phyloP scores from a whole-genome alignment of 2,113 vertebrate genomes.

The Agelaius tricolor region DNA sequence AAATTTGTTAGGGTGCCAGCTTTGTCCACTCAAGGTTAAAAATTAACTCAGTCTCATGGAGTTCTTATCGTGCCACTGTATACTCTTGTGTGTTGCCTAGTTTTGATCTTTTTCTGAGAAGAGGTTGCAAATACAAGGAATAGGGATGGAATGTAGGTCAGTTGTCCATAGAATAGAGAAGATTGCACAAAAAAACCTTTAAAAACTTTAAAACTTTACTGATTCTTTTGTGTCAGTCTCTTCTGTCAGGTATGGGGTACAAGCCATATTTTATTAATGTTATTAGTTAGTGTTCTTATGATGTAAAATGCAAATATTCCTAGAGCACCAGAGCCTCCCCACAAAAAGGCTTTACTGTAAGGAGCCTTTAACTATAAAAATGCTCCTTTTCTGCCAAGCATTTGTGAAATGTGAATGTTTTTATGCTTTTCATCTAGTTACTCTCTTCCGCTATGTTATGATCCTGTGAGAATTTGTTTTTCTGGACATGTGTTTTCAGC shows the following conservation, averaged over 20 bases:
- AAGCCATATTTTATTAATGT: neutral
- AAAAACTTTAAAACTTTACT: neutral
- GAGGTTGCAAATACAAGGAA: neutral
- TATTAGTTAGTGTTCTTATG: neutral
- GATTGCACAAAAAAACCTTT: neutral
- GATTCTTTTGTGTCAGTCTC: neutral
- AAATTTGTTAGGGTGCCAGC: neutral
- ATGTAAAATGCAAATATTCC: neutral
- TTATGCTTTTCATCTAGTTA: neutral
- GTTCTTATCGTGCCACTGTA: neutral
- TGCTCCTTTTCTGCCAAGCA: neutral
- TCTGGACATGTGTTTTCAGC: neutral
- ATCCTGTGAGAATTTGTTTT: neutral
- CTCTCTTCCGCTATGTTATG: neutral
- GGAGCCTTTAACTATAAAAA: neutral
- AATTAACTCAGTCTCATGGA: neutral
- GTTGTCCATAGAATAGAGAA: neutral
- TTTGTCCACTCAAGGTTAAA: neutral
- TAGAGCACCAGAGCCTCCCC: neutral
- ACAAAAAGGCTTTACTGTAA: neutral
- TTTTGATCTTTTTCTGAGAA: neutral
- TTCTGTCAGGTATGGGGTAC: neutral
- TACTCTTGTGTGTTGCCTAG: neutral
- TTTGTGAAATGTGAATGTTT: neutral
- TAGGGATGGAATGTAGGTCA: neutral